phyloP scores from a whole-genome alignment of 2,113 vertebrate species.

The Chiloscyllium plagiosum region DNA sequence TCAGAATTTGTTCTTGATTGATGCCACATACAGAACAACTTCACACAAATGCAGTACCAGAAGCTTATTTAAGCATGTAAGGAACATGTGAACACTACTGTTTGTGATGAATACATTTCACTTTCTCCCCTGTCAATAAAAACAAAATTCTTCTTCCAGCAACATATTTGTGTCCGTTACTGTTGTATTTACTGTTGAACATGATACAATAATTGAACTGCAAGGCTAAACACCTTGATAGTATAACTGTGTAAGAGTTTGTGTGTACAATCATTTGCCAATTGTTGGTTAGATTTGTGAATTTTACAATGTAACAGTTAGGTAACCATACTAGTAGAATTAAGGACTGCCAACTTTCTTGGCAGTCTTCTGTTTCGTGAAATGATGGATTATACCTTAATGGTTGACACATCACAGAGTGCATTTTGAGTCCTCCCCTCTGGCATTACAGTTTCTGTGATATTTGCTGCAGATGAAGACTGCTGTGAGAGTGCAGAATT shows the following conservation, averaged over 20 bases:
- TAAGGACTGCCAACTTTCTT: not conserved
- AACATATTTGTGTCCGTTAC: not conserved
- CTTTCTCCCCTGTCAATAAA: not conserved
- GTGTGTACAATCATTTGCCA: not conserved
- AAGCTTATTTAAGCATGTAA: not conserved
- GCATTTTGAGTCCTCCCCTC: not conserved
- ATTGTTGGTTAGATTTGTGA: not conserved
- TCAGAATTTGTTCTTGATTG: slow-evolving; percentile 14
- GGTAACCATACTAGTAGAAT: not conserved
- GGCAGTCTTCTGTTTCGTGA: not conserved
- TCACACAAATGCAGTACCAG: not conserved
- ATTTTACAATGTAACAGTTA: not conserved
- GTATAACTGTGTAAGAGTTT: not conserved
- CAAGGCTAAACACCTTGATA: not conserved
- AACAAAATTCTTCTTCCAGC: not conserved
- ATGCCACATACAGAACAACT: not conserved
- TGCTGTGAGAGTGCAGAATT: not conserved
- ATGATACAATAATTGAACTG: not conserved
- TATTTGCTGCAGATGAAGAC: not conserved
- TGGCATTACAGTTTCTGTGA: not conserved
- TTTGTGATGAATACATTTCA: not conserved
- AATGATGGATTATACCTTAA: not conserved
- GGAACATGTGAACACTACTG: not conserved
- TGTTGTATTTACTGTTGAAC: not conserved
- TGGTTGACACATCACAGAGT: not conserved